Percentiles rank a stretch among this genome's conserved stretches.
Evolutionary conservation across 2,888 invertebrate species (phyloP).

Genomic region (Pammene fasciana): DNA sequence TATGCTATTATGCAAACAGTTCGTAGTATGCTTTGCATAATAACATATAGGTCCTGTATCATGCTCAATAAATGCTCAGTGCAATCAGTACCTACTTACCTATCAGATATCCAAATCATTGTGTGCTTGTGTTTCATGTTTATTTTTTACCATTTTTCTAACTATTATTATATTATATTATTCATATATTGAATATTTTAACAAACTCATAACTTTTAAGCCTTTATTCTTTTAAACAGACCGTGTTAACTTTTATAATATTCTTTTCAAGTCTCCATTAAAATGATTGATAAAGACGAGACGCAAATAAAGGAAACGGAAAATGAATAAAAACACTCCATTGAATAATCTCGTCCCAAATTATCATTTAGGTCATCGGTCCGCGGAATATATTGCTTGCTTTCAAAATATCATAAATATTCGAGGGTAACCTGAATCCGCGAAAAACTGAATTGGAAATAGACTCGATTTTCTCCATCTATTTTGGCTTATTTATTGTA

Average conservation of each 20-base stretch:
- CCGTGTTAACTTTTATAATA: neutral
- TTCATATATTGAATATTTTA: too few species aligned
- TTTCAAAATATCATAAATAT: conserved; percentile 26
- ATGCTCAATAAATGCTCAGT: too few species aligned
- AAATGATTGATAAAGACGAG: conserved; percentile 5
- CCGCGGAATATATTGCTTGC: conserved; percentile 2
- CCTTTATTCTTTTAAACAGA: neutral
- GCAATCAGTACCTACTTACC: too few species aligned
- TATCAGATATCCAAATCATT: too few species aligned
- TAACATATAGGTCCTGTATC: too few species aligned
- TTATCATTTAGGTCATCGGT: conserved; percentile 32
- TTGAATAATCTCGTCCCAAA: conserved; percentile 15
- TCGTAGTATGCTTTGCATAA: too few species aligned
- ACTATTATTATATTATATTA: too few species aligned
- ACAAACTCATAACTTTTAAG: too few species aligned
- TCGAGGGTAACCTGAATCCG: conserved; percentile 1
- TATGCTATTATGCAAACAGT: too few species aligned
- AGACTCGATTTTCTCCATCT: neutral
- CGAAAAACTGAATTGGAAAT: conserved; percentile 12
- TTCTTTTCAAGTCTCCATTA: neutral
- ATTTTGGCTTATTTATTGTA: neutral
- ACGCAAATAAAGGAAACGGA: conserved; percentile 18
- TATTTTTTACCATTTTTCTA: too few species aligned
- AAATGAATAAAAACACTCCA: conserved; percentile 24
- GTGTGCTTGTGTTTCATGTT: too few species aligned